A percentile compares a stretch with the other conserved stretches of the same genome.
phyloP scores from a whole-genome alignment of 1,140 invertebrate genomes.

The Hydropsyche tenuis region DNA sequence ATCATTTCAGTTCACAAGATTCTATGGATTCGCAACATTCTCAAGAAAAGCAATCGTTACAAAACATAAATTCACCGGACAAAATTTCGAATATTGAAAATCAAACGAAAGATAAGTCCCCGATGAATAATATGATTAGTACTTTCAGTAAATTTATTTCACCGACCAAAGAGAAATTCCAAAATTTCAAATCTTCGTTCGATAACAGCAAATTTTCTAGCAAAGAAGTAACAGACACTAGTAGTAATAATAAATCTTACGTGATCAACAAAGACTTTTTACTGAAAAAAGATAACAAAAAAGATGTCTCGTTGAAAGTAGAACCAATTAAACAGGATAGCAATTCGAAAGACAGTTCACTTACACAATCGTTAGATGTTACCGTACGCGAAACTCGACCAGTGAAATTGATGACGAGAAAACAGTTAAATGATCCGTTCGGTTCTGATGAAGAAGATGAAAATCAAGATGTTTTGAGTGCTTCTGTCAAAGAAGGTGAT shows the following conservation, averaged over 20 bases:
- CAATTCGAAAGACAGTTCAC: constrained; percentile 49
- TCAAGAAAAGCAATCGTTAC: constrained; percentile 47
- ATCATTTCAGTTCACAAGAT: constrained; percentile 54
- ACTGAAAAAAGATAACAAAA: constrained; percentile 26
- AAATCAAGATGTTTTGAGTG: constrained; percentile 50
- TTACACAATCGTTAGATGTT: constrained; percentile 28
- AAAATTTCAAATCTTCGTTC: constrained; percentile 40
- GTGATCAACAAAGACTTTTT: constrained; percentile 1
- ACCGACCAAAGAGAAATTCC: constrained; percentile 72
- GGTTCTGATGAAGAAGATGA: constrained; percentile 90
- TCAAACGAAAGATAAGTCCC: constrained; percentile 48
- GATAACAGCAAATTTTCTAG: constrained; percentile 26
- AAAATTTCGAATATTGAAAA: constrained; percentile 28
- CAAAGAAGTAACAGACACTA: constrained; percentile 9
- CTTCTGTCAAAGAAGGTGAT: constrained; percentile 38
- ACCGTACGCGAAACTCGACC: constrained; percentile 51
- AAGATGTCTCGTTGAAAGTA: background rate
- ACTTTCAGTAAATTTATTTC: constrained; percentile 82
- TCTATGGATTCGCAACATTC: constrained; percentile 54
- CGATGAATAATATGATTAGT: constrained; percentile 64
- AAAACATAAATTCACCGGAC: constrained; percentile 37
- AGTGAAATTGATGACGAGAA: constrained; percentile 77
- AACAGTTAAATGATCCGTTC: constrained; percentile 88
- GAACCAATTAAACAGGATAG: constrained; percentile 33
- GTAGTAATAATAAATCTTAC: constrained; percentile 10